Evolutionary conservation across 2,113 vertebrate species (phyloP).

Genomic region (Opisthocomus hoazin): DNA sequence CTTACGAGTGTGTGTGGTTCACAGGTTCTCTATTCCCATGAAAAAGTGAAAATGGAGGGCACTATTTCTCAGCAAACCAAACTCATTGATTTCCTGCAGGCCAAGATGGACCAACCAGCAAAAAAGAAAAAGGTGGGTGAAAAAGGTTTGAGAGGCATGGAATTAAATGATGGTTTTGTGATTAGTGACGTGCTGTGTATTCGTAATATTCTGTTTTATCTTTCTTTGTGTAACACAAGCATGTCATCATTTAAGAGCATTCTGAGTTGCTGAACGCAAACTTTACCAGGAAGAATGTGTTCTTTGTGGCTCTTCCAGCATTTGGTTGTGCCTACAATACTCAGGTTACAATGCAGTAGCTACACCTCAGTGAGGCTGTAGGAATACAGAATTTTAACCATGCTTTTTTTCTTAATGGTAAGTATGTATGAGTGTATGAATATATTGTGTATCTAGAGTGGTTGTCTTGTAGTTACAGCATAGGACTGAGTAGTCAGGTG

Average conservation of each 20-base stretch:
- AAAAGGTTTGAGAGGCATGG: not conserved
- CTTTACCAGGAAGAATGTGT: not conserved
- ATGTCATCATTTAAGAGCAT: not conserved
- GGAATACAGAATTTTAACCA: not conserved
- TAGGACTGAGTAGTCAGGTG: not conserved
- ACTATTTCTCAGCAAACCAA: constrained; percentile 99
- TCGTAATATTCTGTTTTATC: not conserved
- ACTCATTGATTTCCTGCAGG: constrained; percentile 97
- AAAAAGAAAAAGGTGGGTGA: constrained; percentile 97
- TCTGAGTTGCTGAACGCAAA: not conserved
- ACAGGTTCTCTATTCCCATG: constrained; percentile 97
- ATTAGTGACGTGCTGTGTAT: not conserved
- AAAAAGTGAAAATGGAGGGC: constrained; percentile 99
- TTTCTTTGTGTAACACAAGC: not conserved
- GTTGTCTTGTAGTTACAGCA: not conserved
- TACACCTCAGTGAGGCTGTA: not conserved
- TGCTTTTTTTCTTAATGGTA: not conserved
- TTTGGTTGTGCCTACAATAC: not conserved
- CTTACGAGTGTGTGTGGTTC: constrained; percentile 32
- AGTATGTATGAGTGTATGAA: not conserved
- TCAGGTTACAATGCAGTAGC: not conserved
- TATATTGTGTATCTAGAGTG: not conserved
- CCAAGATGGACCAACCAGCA: constrained; percentile 96
- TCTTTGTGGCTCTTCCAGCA: not conserved
- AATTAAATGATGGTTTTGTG: not conserved